A percentile compares a stretch with the other conserved stretches of the same genome.
Conservation (phyloP, 64 coral and sea anemone genomes). For the Montipora efflorescens region DNA sequence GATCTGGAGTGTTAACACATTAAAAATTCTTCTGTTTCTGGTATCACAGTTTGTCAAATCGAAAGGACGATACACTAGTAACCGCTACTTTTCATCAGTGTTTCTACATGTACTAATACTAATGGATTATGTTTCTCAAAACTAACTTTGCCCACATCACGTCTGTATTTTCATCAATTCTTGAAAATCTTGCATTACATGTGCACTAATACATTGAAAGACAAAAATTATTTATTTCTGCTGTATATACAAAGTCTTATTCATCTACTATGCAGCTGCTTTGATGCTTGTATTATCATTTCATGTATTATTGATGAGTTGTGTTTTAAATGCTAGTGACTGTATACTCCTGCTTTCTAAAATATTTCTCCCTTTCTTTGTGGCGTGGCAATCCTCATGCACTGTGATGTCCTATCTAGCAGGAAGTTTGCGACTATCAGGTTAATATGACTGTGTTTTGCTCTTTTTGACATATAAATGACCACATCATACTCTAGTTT, state of each 20-base stretch:
- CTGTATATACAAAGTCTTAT: background rate
- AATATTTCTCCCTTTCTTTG: conserved; percentile 77
- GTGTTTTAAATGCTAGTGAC: conserved; percentile 32
- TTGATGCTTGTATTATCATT: conserved; percentile 20
- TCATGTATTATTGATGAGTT: conserved; percentile 41
- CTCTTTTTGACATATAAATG: conserved; percentile 23
- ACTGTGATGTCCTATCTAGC: conserved; percentile 61
- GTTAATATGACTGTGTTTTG: conserved; percentile 82
- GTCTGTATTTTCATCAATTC: background rate
- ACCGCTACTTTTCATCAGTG: background rate
- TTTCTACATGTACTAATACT: background rate
- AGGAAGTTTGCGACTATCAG: conserved; percentile 95
- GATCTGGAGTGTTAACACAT: too few species aligned
- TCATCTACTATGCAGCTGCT: conserved; percentile 27
- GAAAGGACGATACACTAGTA: background rate
- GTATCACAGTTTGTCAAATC: too few species aligned
- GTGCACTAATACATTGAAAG: too few species aligned
- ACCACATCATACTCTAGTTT: conserved; percentile 7
- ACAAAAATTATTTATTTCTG: background rate
- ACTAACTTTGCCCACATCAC: too few species aligned
- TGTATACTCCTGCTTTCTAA: conserved; percentile 37
- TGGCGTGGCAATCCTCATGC: conserved; percentile 51
- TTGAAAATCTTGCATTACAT: too few species aligned
- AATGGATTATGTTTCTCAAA: background rate
- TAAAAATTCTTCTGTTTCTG: too few species aligned